Base-by-base conservation (phyloP, 1,140 invertebrate genomes). In the Drosophila aff. region DNA sequence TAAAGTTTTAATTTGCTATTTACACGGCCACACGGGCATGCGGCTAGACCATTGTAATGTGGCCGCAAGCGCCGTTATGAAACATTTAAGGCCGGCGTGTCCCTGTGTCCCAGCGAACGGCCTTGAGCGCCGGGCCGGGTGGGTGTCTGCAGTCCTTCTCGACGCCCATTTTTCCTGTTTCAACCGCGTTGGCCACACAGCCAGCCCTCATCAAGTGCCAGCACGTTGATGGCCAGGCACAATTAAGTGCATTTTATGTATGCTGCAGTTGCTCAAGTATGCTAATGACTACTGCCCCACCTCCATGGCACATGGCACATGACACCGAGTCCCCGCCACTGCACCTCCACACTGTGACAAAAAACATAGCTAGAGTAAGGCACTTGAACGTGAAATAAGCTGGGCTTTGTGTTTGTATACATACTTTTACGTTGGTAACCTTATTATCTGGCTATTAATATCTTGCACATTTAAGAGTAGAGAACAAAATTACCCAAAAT, bases 181-280 rank as follows among this genome's bases (percentile, higher is more conserved):
- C 43, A 10, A 18, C 26, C 66, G 50, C 52, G 46, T 21, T 31
- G 41, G 49, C 50, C 46, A 65, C 46, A 66, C 46, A 76, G 73
- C 68, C 46, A 72, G 73, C 75, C 80, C 52, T 72, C 81, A 83
- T 79, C 76, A 83, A 75, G 71, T 81, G 74, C 82, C 63, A 55
- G 76, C 82, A 79, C 79, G 82, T 79, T 85, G 83, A 82, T 79
- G 82, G 79, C 83, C 79, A 73, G 63, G 83, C 76, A 86, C 82
- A 86, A 86, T 86, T 86, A 86, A 86, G 82, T 86, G 79, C 75
- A 76, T 87, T 86, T 86, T 86, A 86, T 86, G 82, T 77, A 82
- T 79, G 76, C 82, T 79, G 82, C 75, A 86, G 81, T 82, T 87
- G 71, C 83, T 87, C 83, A 82, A 87, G 79, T 82, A 86, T 86